Evolutionary conservation across 2,888 invertebrate genomes (phyloP), one percentile per base, ranked within the genome.

Genomic region (Andrena fulva): DNA sequence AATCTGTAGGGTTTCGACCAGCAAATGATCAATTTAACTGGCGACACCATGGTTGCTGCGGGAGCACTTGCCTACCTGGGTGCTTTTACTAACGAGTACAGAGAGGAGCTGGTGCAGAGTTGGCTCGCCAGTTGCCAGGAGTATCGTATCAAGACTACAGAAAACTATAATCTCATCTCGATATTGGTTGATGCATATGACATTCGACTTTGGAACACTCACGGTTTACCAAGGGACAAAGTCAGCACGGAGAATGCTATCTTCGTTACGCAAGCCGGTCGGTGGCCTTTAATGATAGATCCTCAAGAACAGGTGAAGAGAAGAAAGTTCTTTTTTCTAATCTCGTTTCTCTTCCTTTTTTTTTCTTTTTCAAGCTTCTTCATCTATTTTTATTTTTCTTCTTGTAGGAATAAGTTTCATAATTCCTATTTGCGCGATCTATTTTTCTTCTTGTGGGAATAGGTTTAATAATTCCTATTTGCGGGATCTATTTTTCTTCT

Each of bases 221-320:
- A 96, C 90, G 98, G 98, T 0, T 94, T 99, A 69, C 99, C 99
- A 0, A 96, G 97, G 83, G 99, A 99, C 93, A 94, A 95, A 48
- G 96, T 98, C 75, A 98, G 98, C 10, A 97, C 98, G 2, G 98
- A 99, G 94, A 99, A 99, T 94, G 99, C 98, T 8, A 97, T 99
- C 83, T 96, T 99, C 89, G 98, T 98, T 63, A 98, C 97, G 20
- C 96, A 95, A 90, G 97, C 96, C 2, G 96, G 97, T 7, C 95
- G 97, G 16, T 98, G 98, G 98, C 98, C 99, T 0, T 95, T 99
- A 24, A 98, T 98, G 96, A 98, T 99, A 81, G 99, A 99, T 94
- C 99, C 99, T 0, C 98, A 99, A 93, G 98, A 98, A 92, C 98
- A 99, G 95, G 97, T 97, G 62, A 54, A 31, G 5, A 27, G 12